Evolutionary conservation across 1,140 invertebrate genomes (phyloP), one percentile per base, ranked within the genome.

Genomic region (Heliconius eleuchia): DNA sequence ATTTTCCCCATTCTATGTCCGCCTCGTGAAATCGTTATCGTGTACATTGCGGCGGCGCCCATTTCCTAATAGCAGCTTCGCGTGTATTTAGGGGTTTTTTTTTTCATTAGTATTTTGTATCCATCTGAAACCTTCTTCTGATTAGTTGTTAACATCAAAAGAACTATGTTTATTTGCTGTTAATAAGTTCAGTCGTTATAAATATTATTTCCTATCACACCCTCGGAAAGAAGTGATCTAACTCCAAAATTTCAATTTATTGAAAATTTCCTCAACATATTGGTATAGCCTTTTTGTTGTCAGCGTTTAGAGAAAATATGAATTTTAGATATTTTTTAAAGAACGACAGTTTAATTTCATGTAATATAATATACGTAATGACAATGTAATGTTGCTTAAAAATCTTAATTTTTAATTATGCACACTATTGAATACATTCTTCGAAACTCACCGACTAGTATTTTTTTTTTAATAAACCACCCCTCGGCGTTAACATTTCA

Each of bases 1-100:
- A 92, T 94, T 93, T 91, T 93, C 91, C 85, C 89, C 87, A 89
- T 94, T 92, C 89, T 89, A 88, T 86, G 84, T 87, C 89, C 86
- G 90, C 86, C 88, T 86, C 84, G 87, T 89, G 89, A 87, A 92
- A 92, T 91, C 89, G 89, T 91, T 92, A 91, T 90, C 87, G 89
- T 88, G 83, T 84, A 83, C 84, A 77, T 83, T 89, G 86, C 83
- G 84, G 87, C 89, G 80, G 86, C 88, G 85, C 87, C 90, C 88
- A 91, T 92, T 92, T 88, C 86, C 90, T 94, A 92, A 94, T 92
- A 86, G 88, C 88, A 80, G 81, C 78, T 88, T 92, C 84, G 91
- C 91, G 90, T 94, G 91, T 87, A 88, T 86, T 87, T 88, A 85
- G 83, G 3, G 13, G 0, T 78, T 88, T 89, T 90, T 66, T 66